These are phyloP conservation scores for Sander vitreus DNA, from an alignment of 2,113 vertebrate species.

Conservation along the genomic window DNA sequence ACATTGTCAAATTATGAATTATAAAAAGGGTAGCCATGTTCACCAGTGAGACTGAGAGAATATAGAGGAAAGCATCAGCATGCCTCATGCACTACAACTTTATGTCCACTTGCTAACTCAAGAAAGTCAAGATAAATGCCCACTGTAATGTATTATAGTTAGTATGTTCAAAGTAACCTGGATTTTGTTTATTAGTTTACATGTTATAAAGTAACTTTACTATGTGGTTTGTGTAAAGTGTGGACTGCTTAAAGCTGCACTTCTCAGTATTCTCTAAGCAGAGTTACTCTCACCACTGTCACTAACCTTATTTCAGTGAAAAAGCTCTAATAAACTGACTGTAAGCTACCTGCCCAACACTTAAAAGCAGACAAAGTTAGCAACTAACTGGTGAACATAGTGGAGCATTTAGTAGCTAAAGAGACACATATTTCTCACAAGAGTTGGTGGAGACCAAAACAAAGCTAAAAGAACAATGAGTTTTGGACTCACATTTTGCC, in stretches of 20 bases:
- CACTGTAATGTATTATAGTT: background rate
- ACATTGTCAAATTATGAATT: background rate
- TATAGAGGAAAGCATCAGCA: background rate
- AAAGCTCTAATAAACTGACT: background rate
- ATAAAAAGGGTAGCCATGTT: background rate
- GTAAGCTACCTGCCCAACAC: background rate
- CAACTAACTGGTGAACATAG: background rate
- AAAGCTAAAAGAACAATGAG: background rate
- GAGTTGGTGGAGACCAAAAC: background rate
- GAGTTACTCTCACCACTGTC: background rate
- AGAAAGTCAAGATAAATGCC: background rate
- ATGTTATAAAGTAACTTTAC: background rate
- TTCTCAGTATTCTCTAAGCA: background rate
- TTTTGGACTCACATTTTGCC: background rate
- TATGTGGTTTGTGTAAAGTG: background rate
- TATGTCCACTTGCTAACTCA: too few species aligned
- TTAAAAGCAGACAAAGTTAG: background rate
- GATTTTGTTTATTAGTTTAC: background rate
- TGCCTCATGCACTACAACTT: too few species aligned
- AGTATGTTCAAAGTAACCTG: too few species aligned
- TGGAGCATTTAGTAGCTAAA: background rate
- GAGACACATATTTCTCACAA: background rate
- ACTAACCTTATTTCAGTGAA: background rate
- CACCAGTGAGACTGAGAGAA: background rate
- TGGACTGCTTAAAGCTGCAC: background rate